A percentile compares a stretch with the other conserved stretches of the same genome.
These are phyloP conservation scores for Nothobranchius kuhntae DNA, from an alignment of 2,113 vertebrate species.

Conservation along the genomic window DNA sequence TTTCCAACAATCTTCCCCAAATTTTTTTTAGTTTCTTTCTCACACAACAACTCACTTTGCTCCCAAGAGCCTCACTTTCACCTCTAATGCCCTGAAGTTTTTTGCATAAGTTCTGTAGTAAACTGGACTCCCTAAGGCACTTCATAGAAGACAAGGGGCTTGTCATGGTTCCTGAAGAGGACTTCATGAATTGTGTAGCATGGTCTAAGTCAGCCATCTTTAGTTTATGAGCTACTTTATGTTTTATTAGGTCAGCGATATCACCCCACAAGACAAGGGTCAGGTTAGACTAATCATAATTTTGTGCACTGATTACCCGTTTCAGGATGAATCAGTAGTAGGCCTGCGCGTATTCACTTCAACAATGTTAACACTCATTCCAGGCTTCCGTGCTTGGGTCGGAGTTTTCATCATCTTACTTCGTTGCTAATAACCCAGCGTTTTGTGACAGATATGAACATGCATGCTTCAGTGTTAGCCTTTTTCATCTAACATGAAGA, in stretches of 20 bases:
- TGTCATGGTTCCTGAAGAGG: conserved; percentile 18
- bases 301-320: too few relatives aligned
- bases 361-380: too few relatives aligned
- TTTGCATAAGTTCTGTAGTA: conserved; percentile 61
- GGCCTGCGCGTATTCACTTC: too few relatives aligned
- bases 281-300: too few relatives aligned
- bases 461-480: too few relatives aligned
- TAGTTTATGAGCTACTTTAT: conserved; percentile 9
- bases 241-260: not conserved
- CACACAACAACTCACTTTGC: conserved; percentile 49
- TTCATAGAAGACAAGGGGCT: conserved; percentile 1
- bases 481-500: too few relatives aligned
- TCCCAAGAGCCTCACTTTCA: conserved; percentile 37
- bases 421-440: too few relatives aligned
- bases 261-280: not conserved
- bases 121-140: conserved; percentile 36
- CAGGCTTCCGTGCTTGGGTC: too few relatives aligned
- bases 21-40: conserved; percentile 72
- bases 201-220: conserved; percentile 4
- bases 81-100: conserved; percentile 56
- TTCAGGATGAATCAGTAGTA: too few relatives aligned
- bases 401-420: too few relatives aligned
- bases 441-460: too few relatives aligned
- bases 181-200: conserved; percentile 29
- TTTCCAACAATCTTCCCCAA: conserved; percentile 65